Base-by-base conservation (phyloP, 2,113 vertebrate genomes). In the Platysternon megacephalum region DNA sequence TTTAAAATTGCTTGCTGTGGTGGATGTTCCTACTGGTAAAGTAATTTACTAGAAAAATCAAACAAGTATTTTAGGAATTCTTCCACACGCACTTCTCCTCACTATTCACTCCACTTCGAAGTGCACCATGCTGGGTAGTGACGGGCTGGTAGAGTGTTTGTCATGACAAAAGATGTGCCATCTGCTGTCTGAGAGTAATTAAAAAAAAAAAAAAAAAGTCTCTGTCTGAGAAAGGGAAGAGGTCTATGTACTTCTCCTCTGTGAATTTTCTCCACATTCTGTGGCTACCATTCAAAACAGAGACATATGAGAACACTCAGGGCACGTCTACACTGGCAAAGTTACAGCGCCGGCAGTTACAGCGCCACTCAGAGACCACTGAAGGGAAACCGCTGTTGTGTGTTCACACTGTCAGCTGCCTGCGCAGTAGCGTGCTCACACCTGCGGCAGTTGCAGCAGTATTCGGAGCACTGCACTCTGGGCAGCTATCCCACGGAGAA, bases 151-250 rank as follows among this genome's bases (percentile, higher is more conserved):
- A 21, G 49, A 51, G 85, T 51, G 82, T 26, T 58, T 39, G 92
- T 81, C 1, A 12, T 65, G 79, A 94, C 88, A 93, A 91, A 96
- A 87, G 92, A 87, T 74, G 81, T 17, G 86, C 94, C 95, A 92
- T 92, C 94, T 94, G 87, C 82, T 89, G 82, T 90, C 95, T 92
- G 90, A 76, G 39, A 10, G 79, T 90, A 84, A 51, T 46, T 46
- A 46, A 46, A n/a, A n/a, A n/a, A n/a, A n/a, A n/a, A n/a, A n/a
- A n/a, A n/a, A n/a, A n/a, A n/a, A n/a, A 46, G 44, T 94, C 58
- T 86, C 90, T 61, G 39, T 12, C 39, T 46, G 58, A 58, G 79
- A 88, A 95, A 61, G 1, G 84, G 39, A 82, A 84, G 44, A 88
- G 6, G 82, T 35, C 13, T 24, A 13, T 24, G 78, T 12, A 94